Base-by-base conservation (phyloP, 2,888 invertebrate species). In the Lochmaea capreae region DNA sequence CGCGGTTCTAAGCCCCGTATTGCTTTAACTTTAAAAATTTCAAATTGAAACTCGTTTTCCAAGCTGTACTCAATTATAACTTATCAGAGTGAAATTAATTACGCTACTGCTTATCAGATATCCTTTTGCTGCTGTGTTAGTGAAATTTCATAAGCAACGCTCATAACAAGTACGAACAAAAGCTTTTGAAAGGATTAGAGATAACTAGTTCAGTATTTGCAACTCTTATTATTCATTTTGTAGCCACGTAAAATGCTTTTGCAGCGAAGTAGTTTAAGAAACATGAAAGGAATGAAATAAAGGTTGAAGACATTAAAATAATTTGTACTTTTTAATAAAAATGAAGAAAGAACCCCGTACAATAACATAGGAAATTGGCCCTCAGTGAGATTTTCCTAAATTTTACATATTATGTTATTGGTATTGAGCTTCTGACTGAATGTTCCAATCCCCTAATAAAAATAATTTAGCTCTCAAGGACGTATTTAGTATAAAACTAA, bases 51-150 rank as follows among this genome's bases (percentile, higher is more conserved):
- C 63, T 67, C 71, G 52, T 71, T 67, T 42, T 58, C 26, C 66
- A 52, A 63, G 57, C 54, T 39, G 70, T 61, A 72, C 72, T 76
- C 73, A 76, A 74, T 76, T 76, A 73, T 74, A 74, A 74, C 72
- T 72, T 76, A 74, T 74, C 76, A 71, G 72, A 61, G 65, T 59
- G 39, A 70, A 76, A 74, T 76, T 76, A 76, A 76, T 76, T 76
- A 71, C 65, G 65, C 74, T 42, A 61, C 18, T 68, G 69, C 73
- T 71, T 75, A 77, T 77, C 75, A 68, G 77, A 77, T 75, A 75
- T 70, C 73, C 74, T 18, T 39, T 63, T 16, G 43, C 43, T 67
- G 52, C 46, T 65, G 65, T 65, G 39, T 58, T 57, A 54, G 42
- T 39, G 71, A 65, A 65, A 71, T 71, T 71, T 71, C 18, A 42